Conservation (phyloP, 2,113 vertebrate species). For the Terrapene triunguis region DNA sequence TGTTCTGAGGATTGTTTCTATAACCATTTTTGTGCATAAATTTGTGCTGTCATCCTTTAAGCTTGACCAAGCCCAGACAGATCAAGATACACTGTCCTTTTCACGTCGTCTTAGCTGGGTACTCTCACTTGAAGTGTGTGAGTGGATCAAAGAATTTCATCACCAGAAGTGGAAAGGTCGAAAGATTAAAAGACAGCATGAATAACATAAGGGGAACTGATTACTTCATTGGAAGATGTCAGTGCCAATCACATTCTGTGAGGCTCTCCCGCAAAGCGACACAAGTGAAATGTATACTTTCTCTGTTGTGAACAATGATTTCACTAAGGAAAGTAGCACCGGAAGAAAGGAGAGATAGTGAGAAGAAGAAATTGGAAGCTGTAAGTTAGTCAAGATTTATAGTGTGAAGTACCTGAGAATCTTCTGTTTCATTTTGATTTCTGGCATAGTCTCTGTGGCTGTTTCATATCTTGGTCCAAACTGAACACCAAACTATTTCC, state of each 20-base stretch:
- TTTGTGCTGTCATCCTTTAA: neutral
- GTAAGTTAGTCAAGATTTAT: neutral
- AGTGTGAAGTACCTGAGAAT: rapidly evolving
- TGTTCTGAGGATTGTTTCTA: neutral
- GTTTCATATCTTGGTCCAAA: neutral
- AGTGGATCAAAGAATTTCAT: neutral
- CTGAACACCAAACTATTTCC: neutral
- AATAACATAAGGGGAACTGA: neutral
- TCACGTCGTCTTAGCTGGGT: neutral
- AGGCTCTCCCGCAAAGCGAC: neutral
- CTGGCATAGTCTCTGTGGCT: neutral
- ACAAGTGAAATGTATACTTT: rapidly evolving
- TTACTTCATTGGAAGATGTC: neutral
- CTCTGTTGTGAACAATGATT: neutral
- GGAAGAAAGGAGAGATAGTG: neutral
- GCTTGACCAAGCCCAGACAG: rapidly evolving
- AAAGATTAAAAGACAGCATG: constrained; percentile 1
- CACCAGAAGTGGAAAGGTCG: neutral
- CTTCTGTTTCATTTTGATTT: constrained; percentile 10
- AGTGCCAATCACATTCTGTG: neutral
- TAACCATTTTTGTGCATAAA: neutral
- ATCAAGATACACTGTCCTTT: rapidly evolving
- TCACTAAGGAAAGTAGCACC: neutral
- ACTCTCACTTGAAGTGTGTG: neutral
- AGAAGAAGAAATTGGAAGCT: neutral